Evolutionary conservation across 30 jellyfish, hydroid and myxozoan species (phyloP).

Genomic region (Pseudorhiza aurosa): DNA sequence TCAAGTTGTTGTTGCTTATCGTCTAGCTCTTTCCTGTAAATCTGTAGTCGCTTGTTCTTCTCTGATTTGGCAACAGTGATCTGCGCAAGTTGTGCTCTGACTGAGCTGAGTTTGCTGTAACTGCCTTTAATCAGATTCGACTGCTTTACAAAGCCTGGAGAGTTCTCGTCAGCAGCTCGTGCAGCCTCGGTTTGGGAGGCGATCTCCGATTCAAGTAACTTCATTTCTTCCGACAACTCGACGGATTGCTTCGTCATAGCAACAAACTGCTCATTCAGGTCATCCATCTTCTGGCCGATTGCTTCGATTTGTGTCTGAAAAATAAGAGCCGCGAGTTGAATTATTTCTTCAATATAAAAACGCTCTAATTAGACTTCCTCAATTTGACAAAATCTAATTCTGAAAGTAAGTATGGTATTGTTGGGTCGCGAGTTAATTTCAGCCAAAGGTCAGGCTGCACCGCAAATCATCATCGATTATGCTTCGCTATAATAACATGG

Average conservation of each 20-base stretch:
- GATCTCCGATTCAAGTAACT: conserved; percentile 77
- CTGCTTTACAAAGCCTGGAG: conserved; percentile 42
- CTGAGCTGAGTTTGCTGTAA: conserved; percentile 73
- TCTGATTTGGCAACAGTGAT: conserved; percentile 83
- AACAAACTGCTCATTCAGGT: conserved; percentile 76
- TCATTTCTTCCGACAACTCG: conserved; percentile 70
- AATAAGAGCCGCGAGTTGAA: neutral
- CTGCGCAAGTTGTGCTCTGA: conserved; percentile 88
- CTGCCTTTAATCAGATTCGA: conserved; percentile 55
- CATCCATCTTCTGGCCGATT: conserved; percentile 85
- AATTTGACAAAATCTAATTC: too few relatives aligned
- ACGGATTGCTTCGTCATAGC: conserved; percentile 74
- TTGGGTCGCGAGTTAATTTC: too few relatives aligned
- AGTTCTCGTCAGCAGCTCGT: conserved; percentile 51
- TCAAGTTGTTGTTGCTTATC: conserved; percentile 63
- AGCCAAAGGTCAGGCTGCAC: too few relatives aligned
- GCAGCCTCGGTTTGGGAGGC: conserved; percentile 84
- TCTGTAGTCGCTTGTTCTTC: conserved; percentile 61
- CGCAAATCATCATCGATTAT: too few relatives aligned
- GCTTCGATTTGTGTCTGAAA: conserved; percentile 82
- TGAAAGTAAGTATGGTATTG: too few relatives aligned
- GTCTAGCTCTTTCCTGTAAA: conserved; percentile 66
- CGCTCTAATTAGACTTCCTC: too few relatives aligned
- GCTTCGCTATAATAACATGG: too few relatives aligned
- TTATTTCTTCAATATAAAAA: too few relatives aligned